A percentile compares a stretch with the other conserved stretches of the same genome.
These are phyloP conservation scores for Phyto melanocephala DNA, from an alignment of 2,888 invertebrate genomes.

Conservation along the genomic window DNA sequence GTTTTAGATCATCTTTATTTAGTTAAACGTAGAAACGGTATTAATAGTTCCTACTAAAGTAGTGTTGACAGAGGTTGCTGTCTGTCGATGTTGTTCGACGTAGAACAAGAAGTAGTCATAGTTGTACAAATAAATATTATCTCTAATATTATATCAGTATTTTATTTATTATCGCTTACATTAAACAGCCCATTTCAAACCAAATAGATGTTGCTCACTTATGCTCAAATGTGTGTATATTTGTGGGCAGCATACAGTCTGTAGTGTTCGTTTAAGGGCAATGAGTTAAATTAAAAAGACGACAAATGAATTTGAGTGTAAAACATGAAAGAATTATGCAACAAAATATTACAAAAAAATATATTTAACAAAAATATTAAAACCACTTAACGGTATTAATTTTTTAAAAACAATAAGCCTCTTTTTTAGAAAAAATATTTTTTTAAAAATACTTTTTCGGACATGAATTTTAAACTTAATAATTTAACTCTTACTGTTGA, in stretches of 20 bases:
- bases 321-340: too few species aligned
- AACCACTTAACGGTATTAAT: too few species aligned
- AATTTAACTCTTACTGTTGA: too few species aligned
- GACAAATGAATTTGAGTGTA: too few species aligned
- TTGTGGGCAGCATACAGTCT: slow-evolving; percentile 11
- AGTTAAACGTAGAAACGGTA: slow-evolving; percentile 4
- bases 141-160: slow-evolving; percentile 45
- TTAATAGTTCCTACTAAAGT: slow-evolving; percentile 39
- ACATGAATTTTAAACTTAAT: too few species aligned
- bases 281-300: neutral
- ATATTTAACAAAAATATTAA: too few species aligned
- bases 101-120: slow-evolving; percentile 20
- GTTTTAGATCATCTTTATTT: slow-evolving; percentile 40
- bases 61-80: slow-evolving; percentile 17
- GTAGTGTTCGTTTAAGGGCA: neutral
- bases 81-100: neutral
- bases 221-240: neutral
- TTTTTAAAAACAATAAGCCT: too few species aligned
- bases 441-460: too few species aligned
- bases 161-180: slow-evolving; percentile 49
- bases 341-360: too few species aligned
- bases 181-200: slow-evolving; percentile 33
- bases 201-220: slow-evolving; percentile 3
- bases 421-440: too few species aligned
- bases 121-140: slow-evolving; percentile 29